Percentiles rank a stretch among this genome's conserved stretches.
Evolutionary conservation across 2,888 invertebrate species (phyloP).

Genomic region (Sicus ferrugineus): DNA sequence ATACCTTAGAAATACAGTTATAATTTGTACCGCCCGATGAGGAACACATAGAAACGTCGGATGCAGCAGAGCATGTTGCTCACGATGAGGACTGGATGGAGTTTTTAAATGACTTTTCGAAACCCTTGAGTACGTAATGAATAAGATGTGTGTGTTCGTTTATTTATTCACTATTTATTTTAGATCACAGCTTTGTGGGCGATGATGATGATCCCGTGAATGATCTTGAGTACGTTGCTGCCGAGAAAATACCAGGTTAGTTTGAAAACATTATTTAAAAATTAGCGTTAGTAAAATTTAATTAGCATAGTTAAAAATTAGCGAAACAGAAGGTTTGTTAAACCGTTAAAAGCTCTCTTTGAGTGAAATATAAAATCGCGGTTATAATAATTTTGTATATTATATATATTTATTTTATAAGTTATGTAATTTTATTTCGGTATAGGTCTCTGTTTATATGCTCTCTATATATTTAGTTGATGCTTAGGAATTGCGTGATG

Average conservation of each 20-base stretch:
- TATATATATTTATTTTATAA: conserved; percentile 6
- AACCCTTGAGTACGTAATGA: conserved; percentile 68
- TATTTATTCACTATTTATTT: conserved; percentile 9
- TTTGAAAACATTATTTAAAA: background rate
- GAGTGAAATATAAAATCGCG: too few relatives aligned
- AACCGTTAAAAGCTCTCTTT: background rate
- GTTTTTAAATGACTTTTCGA: conserved; percentile 80
- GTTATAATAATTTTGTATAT: too few relatives aligned
- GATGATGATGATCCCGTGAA: conserved; percentile 81
- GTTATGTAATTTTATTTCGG: too few relatives aligned
- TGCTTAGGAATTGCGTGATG: conserved; percentile 82
- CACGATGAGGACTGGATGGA: conserved; percentile 75
- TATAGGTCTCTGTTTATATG: too few relatives aligned
- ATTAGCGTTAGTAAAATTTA: too few relatives aligned
- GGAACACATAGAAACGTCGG: conserved; percentile 76
- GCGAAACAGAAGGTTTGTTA: too few relatives aligned
- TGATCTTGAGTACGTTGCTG: conserved; percentile 90
- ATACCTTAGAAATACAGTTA: conserved; percentile 81
- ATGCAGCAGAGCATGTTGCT: conserved; percentile 67
- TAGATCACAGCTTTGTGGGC: conserved; percentile 60
- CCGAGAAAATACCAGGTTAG: conserved; percentile 77
- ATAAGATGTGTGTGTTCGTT: background rate
- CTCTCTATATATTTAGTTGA: conserved; percentile 69
- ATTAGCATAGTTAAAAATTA: too few relatives aligned
- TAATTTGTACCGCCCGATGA: conserved; percentile 91